phyloP scores from a whole-genome alignment of 2,888 invertebrate species.

The Lasioglossum calceatum region DNA sequence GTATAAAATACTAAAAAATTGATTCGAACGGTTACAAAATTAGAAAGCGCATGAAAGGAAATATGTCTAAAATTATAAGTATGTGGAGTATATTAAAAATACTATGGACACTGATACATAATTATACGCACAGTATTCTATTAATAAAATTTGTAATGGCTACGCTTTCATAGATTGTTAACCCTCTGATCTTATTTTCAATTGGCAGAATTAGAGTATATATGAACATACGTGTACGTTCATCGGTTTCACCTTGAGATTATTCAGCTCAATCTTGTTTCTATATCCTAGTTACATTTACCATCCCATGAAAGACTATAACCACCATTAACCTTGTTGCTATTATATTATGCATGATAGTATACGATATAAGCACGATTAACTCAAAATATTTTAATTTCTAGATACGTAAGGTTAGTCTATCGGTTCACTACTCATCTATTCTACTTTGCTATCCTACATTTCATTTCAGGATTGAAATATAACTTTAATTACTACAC shows the following conservation, averaged over 20 bases:
- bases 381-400: neutral
- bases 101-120: neutral
- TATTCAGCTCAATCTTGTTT: constrained; percentile 13
- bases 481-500: neutral
- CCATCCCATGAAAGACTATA: neutral
- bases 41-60: neutral
- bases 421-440: neutral
- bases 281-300: neutral
- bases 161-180: constrained; percentile 7
- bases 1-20: neutral
- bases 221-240: neutral
- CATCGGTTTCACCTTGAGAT: constrained; percentile 53
- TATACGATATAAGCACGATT: neutral
- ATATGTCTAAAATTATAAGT: neutral
- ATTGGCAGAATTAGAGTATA: constrained; percentile 17
- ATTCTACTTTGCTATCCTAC: neutral
- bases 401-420: neutral
- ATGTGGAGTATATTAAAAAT: neutral
- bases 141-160: neutral
- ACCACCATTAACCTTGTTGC: neutral
- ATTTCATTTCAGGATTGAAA: neutral
- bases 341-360: neutral
- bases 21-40: neutral
- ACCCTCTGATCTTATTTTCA: constrained; percentile 34
- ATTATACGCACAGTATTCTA: neutral